phyloP scores from a whole-genome alignment of 1,140 invertebrate species.

The Dinoponera quadriceps region DNA sequence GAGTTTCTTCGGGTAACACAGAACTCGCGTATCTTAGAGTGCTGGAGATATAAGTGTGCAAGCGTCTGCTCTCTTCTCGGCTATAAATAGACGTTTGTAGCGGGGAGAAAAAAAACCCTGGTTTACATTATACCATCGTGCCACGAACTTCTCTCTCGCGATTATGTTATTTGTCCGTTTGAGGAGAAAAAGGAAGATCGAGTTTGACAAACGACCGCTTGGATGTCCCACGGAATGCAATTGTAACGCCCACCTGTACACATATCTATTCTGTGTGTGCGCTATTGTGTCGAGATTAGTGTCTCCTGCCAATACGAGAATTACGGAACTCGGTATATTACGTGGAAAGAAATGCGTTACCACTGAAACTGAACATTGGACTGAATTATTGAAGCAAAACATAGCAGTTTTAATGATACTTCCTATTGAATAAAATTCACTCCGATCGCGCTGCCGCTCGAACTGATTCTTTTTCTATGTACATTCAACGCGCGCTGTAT shows the following conservation, averaged over 20 bases:
- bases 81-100: conserved; percentile 79
- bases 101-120: conserved; percentile 77
- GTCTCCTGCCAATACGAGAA: not conserved
- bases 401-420: too few relatives aligned
- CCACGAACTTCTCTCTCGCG: conserved; percentile 51
- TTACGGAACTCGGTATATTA: not conserved
- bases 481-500: not conserved
- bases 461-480: too few relatives aligned
- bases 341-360: too few relatives aligned
- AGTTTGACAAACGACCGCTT: not conserved
- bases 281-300: not conserved
- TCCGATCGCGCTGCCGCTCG: too few relatives aligned
- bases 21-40: conserved; percentile 50
- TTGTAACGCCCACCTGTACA: not conserved
- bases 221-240: not conserved
- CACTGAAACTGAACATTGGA: too few relatives aligned
- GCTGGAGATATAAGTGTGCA: conserved; percentile 66
- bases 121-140: conserved; percentile 71
- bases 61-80: conserved; percentile 70
- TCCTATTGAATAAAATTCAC: too few relatives aligned
- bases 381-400: too few relatives aligned
- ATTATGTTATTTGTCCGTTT: conserved; percentile 39
- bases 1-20: conserved; percentile 44
- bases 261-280: not conserved
- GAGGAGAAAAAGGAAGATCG: conserved; percentile 23